These are phyloP conservation scores for Nomada ruficornis DNA, from an alignment of 2,888 invertebrate species.

Conservation along the genomic window DNA sequence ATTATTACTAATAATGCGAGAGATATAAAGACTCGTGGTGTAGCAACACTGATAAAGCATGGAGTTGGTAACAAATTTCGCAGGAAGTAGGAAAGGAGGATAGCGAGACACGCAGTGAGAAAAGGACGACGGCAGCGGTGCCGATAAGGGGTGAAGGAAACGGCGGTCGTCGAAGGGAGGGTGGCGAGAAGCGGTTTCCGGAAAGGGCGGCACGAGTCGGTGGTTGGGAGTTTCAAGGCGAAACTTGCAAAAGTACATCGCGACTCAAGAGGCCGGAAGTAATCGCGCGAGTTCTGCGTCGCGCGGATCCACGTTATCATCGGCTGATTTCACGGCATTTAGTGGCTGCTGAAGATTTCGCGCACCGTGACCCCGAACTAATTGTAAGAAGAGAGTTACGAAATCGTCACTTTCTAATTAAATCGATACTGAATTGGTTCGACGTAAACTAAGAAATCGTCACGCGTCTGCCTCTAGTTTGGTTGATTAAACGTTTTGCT, in stretches of 20 bases:
- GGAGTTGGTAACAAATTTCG: too few relatives aligned
- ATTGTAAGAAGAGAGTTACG: constrained; percentile 21
- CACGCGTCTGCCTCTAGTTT: too few relatives aligned
- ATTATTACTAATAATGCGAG: too few relatives aligned
- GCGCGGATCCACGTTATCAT: constrained; percentile 72
- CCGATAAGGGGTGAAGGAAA: neutral
- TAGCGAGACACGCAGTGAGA: neutral
- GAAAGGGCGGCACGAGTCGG: constrained; percentile 28
- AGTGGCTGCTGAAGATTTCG: constrained; percentile 73
- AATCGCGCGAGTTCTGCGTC: constrained; percentile 78
- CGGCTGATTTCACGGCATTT: constrained; percentile 76
- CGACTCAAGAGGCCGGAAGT: constrained; percentile 83
- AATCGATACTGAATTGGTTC: constrained; percentile 8
- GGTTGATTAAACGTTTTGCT: too few relatives aligned
- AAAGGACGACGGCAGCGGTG: neutral
- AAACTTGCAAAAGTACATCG: constrained; percentile 83
- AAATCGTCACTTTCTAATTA: constrained; percentile 22
- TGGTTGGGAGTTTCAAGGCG: constrained; percentile 71
- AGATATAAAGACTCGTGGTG: too few relatives aligned
- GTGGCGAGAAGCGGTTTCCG: constrained; percentile 27
- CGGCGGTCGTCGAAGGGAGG: constrained; percentile 6
- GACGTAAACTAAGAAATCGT: neutral
- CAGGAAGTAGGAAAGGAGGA: neutral
- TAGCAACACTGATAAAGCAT: too few relatives aligned
- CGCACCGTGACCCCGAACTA: constrained; percentile 40